Evolutionary conservation across 2,797 vertebrate species (phyloP), one percentile per base, ranked within the genome.

Genomic region (Orientallactaga sibirica): DNA sequence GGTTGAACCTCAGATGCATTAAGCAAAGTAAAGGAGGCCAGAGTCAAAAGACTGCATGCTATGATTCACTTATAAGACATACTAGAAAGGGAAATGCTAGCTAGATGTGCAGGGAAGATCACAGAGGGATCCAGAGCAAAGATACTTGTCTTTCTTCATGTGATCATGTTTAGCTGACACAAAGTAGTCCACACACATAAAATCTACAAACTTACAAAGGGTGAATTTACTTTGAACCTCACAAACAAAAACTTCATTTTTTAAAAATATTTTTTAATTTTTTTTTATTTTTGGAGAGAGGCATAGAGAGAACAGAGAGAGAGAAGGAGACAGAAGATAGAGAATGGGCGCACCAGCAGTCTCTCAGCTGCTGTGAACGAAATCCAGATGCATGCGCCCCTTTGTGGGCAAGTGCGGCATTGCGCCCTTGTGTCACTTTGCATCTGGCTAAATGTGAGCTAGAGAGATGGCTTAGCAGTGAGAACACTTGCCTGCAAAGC

Each of bases 241-340:
- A 67, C 78, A 88, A 93, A 80, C 67, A 91, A 88, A 86, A 82
- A 61, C 22, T 43, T 37, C 83, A 4, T 25, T 24, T 79, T 48
- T 82, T 37, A 2, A 37, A 37, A 37, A 37, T 37, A 37, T 37
- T 37, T 37, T 37, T 37, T 37, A n/a, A n/a, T 37, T 37, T 37
- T 37, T 37, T 37, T 37, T 37, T 37, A 37, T 2, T 37, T 37
- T 37, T 37, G 33, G 33, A 37, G 33, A 37, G 33, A 37, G 33
- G 33, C 33, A 37, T 37, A 37, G 33, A 37, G 33, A 37, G 33
- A 2, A 37, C 33, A 37, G 33, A 37, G 33, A 37, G 33, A 37
- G 33, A 37, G 33, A 37, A 37, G 33, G 33, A 37, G 33, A 37
- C 33, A 37, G 33, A 37, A 37, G 33, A 37, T 37, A 37, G 33